Conservation (phyloP, 2,888 invertebrate species). For the Abrostola triplasia region DNA sequence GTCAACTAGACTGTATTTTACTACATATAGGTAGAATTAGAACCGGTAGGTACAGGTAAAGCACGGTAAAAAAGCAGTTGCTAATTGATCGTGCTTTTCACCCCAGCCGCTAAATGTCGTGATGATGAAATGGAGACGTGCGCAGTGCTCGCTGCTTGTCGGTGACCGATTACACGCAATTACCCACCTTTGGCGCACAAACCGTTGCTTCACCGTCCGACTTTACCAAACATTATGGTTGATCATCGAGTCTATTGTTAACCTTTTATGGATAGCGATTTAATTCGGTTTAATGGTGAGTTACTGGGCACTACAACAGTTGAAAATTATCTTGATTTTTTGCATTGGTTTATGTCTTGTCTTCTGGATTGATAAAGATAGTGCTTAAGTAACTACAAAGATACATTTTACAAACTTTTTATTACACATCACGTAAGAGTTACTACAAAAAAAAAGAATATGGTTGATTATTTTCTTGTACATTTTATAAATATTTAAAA, state of each 20-base stretch:
- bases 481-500: no score
- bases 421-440: no score
- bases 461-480: no score
- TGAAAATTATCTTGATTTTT: no score
- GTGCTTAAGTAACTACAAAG: no score
- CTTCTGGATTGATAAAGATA: no score
- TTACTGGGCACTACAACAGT: not conserved
- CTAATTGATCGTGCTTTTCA: slow-evolving; percentile 6
- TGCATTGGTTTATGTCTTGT: no score
- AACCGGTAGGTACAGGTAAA: not conserved
- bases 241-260: slow-evolving; percentile 13
- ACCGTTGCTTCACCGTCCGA: slow-evolving; percentile 12
- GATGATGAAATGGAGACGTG: slow-evolving; percentile 74
- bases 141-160: slow-evolving; percentile 64
- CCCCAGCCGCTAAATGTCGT: slow-evolving; percentile 18
- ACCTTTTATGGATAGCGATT: slow-evolving; percentile 9
- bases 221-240: slow-evolving; percentile 23
- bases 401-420: no score
- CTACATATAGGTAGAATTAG: no score
- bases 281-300: slow-evolving; percentile 2
- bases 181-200: slow-evolving; percentile 59
- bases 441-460: no score
- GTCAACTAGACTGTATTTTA: no score
- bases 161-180: slow-evolving; percentile 71
- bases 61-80: not conserved